These are phyloP conservation scores for Bungarus multicinctus DNA, from an alignment of 2,113 vertebrate genomes.

Conservation along the genomic window DNA sequence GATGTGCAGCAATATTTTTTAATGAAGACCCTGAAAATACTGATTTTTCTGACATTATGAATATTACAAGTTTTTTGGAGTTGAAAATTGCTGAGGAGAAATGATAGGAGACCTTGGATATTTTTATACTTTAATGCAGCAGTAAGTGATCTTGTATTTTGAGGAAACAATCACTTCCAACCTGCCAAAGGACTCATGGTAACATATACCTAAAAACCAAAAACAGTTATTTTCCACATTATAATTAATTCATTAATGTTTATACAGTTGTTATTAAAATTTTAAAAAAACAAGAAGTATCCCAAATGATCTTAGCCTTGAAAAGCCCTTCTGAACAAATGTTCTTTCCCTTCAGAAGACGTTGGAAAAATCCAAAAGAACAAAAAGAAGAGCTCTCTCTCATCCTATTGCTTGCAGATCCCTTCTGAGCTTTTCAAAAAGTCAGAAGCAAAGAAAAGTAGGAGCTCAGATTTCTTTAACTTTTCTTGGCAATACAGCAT, in stretches of 20 bases:
- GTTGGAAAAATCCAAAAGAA: neutral
- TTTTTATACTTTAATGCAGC: slow-evolving; percentile 7
- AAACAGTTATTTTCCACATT: neutral
- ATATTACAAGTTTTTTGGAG: neutral
- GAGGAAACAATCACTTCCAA: neutral
- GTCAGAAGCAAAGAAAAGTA: neutral
- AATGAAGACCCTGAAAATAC: neutral
- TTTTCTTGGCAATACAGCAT: neutral
- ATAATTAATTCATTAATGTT: neutral
- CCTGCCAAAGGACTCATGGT: neutral
- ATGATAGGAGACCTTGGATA: neutral
- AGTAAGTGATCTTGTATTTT: neutral
- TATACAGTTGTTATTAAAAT: neutral
- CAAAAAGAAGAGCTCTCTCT: neutral
- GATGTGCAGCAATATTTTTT: slow-evolving; percentile 31
- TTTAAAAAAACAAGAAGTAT: neutral
- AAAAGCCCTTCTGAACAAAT: neutral
- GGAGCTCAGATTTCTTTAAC: neutral
- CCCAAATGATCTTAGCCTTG: neutral
- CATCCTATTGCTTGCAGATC: neutral
- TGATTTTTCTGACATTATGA: slow-evolving; percentile 9
- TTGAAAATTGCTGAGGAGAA: slow-evolving; percentile 10
- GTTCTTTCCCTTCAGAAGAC: neutral
- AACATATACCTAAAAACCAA: neutral
- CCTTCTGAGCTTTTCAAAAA: neutral